Base-by-base conservation (phyloP, 2,797 vertebrate genomes). In the Trichosurus vulpecula region DNA sequence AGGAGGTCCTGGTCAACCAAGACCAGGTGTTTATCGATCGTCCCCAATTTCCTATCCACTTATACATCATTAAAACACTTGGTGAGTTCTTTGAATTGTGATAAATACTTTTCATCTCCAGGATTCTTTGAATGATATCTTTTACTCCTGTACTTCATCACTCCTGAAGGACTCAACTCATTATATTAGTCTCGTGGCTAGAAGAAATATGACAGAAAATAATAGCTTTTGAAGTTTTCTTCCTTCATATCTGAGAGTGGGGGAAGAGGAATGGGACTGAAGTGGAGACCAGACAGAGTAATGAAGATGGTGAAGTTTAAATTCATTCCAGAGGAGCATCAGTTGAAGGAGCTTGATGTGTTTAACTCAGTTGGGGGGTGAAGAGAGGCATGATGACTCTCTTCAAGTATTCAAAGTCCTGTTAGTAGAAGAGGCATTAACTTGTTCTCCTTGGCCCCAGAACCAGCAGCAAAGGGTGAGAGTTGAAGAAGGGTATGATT, bases 1-100 rank as follows among this genome's bases (percentile, higher is more conserved):
- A 98, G 95, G 99, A 99, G 91, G 98, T 98, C 52, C 97, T 99
- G 0, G 97, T 99, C 90, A 98, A 98, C 61, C 99, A 99, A 95
- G 99, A 98, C 0, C 98, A 99, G 54, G 98, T 98, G 96, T 99
- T 99, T 96, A 89, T 98, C 2, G 99, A 98, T 54, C 98, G 99
- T 1, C 99, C 99, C 0, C 90, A 97, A 55, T 16, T 98, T 41
- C 99, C 99, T 0, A 0, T 98, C 0, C 52, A 94, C 0, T 16
- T 87, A 4, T 98, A 98, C 8, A 0, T 99, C 41, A 98, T 98
- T 47, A 97, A 98, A 19, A 98, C 96, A 0, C 97, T 91, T 0
- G 99, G 99, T 99, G 97, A 98, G 98, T 90, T 91, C 93, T 56
- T 47, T 81, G 2, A 74, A 74, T 6, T 81, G 9, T 47, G 8